Evolutionary conservation across 2,888 invertebrate species (phyloP).

Genomic region (Campoplex capitator): DNA sequence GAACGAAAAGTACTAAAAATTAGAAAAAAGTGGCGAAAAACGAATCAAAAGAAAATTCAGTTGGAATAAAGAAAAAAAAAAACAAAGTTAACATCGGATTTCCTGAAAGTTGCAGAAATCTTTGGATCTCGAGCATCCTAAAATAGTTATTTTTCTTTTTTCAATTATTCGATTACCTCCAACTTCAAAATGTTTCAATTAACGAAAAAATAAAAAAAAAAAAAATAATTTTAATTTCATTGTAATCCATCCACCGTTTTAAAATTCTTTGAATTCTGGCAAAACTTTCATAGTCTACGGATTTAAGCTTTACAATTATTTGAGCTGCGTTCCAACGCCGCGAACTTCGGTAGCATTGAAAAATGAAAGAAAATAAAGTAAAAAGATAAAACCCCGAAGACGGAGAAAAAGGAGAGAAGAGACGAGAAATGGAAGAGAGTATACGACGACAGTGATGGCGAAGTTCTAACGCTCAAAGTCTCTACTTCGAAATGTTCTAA

Average conservation of each 20-base stretch:
- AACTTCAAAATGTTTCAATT: too few species aligned
- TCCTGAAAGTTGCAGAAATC: too few species aligned
- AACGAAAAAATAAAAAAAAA: too few species aligned
- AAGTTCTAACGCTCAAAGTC: constrained; percentile 58
- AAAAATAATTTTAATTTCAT: too few species aligned
- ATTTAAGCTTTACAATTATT: background rate
- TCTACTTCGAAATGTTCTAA: constrained; percentile 41
- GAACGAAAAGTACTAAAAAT: background rate
- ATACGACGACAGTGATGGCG: constrained; percentile 58
- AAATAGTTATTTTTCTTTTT: background rate
- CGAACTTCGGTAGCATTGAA: background rate
- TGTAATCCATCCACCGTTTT: too few species aligned
- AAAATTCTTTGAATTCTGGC: too few species aligned
- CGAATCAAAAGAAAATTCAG: constrained; percentile 21
- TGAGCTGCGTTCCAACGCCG: background rate
- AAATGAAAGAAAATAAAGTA: background rate
- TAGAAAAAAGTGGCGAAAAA: constrained; percentile 10
- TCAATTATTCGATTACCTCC: too few species aligned
- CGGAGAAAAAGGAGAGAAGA: background rate
- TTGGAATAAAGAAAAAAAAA: too few species aligned
- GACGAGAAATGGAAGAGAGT: constrained; percentile 19
- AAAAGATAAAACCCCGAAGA: background rate
- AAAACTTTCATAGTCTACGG: background rate
- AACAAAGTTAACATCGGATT: background rate
- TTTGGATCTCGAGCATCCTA: background rate